Evolutionary conservation across 2,113 vertebrate species (phyloP).

Genomic region (Misgurnus mizolepis): DNA sequence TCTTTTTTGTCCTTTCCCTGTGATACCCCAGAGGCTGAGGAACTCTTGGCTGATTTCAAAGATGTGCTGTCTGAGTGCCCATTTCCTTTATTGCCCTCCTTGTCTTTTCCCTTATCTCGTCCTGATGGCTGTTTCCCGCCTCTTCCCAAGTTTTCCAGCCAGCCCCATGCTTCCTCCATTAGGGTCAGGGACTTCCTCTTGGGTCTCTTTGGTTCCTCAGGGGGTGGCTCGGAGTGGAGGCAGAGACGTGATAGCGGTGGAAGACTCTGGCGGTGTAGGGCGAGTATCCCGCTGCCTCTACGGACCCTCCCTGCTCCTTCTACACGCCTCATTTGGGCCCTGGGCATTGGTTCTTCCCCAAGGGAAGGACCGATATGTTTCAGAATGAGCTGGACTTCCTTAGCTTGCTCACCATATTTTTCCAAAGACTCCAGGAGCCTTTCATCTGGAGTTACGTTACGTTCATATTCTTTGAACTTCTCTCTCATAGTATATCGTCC

Average conservation of each 20-base stretch:
- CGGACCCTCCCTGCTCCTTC: constrained; percentile 54
- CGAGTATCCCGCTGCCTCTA: constrained; percentile 53
- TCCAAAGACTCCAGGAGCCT: constrained; percentile 69
- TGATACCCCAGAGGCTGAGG: constrained; percentile 21
- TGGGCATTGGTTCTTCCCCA: constrained; percentile 56
- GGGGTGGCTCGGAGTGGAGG: constrained; percentile 53
- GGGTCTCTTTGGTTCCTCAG: constrained; percentile 63
- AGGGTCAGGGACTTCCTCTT: constrained; percentile 78
- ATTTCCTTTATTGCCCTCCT: constrained; percentile 59
- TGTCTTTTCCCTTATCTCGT: constrained; percentile 61
- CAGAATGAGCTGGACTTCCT: constrained; percentile 75
- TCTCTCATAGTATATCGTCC: constrained; percentile 77
- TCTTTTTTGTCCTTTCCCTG: constrained; percentile 53
- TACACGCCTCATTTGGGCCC: constrained; percentile 61
- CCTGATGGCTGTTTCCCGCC: constrained; percentile 65
- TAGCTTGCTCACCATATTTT: constrained; percentile 75
- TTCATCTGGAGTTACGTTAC: constrained; percentile 71
- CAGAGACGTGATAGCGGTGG: constrained; percentile 62
- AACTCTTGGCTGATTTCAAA: constrained; percentile 42
- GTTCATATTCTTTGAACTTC: constrained; percentile 76
- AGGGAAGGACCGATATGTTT: constrained; percentile 63
- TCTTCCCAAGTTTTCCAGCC: constrained; percentile 75
- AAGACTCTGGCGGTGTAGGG: constrained; percentile 72
- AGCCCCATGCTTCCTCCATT: constrained; percentile 77
- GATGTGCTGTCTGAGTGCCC: constrained; percentile 49